A percentile compares a stretch with the other conserved stretches of the same genome.
phyloP scores from a whole-genome alignment of 2,888 invertebrate species.

The Megalurothrips usitatus region DNA sequence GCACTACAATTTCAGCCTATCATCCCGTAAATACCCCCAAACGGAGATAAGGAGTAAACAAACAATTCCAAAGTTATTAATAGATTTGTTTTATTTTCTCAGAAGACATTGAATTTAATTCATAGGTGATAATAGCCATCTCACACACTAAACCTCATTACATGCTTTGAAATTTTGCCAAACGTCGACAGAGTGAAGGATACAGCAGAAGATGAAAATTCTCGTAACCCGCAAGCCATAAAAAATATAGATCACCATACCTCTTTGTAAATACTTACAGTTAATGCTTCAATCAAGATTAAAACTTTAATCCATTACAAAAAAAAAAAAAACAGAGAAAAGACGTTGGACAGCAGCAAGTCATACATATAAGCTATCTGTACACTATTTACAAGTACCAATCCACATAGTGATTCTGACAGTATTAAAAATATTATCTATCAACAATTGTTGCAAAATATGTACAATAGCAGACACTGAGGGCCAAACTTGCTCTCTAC shows the following conservation, averaged over 20 bases:
- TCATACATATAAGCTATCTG: constrained; percentile 16
- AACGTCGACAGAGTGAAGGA: neutral
- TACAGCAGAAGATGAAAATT: constrained; percentile 7
- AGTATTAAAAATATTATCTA: constrained; percentile 21
- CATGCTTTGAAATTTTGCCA: neutral
- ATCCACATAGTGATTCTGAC: neutral
- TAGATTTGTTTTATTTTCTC: neutral
- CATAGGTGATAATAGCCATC: neutral
- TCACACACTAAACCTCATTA: neutral
- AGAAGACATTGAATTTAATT: neutral
- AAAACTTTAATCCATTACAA: neutral
- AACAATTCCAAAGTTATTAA: neutral
- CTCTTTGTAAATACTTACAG: neutral
- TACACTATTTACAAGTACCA: constrained; percentile 14
- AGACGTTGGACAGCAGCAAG: neutral
- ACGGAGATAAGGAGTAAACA: too few species aligned
- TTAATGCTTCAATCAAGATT: constrained; percentile 1
- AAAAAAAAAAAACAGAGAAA: neutral
- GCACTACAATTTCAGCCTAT: too few species aligned
- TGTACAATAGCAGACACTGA: neutral
- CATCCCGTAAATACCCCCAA: too few species aligned
- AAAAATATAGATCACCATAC: neutral
- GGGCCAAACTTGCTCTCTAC: neutral
- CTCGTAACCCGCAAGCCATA: neutral
- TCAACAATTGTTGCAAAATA: constrained; percentile 5